Percentiles rank a stretch among this genome's conserved stretches.
phyloP scores from a whole-genome alignment of 1,140 invertebrate species.

The Drosophila murphyi region DNA sequence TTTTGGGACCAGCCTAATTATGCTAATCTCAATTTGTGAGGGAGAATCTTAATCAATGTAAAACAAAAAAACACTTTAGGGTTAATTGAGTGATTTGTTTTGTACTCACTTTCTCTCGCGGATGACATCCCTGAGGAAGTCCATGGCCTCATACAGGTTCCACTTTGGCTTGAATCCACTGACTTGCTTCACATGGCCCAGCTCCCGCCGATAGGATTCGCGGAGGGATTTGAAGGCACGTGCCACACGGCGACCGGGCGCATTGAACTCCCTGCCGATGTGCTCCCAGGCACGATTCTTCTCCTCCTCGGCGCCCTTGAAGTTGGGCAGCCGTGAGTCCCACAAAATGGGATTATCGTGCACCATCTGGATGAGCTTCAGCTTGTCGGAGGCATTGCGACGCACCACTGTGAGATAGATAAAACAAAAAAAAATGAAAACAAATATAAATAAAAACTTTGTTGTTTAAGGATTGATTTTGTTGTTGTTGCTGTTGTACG shows the following conservation, averaged over 20 bases:
- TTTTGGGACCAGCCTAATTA: conserved; percentile 30
- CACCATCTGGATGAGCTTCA: conserved; percentile 83
- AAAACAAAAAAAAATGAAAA: not conserved
- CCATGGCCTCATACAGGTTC: conserved; percentile 81
- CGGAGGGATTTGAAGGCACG: conserved; percentile 79
- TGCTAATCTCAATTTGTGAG: not conserved
- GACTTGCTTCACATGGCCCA: conserved; percentile 76
- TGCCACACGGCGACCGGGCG: conserved; percentile 77
- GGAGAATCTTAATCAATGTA: not conserved
- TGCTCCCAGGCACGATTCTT: conserved; percentile 82
- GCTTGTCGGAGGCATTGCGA: conserved; percentile 79
- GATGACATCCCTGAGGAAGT: conserved; percentile 78
- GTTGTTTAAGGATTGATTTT: not conserved
- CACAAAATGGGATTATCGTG: conserved; percentile 81
- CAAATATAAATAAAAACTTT: conserved; percentile 3
- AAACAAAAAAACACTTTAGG: not conserved
- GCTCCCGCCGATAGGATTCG: conserved; percentile 81
- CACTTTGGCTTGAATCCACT: conserved; percentile 80
- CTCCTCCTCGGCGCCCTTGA: conserved; percentile 83
- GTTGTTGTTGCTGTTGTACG: conserved; percentile 33
- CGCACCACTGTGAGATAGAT: conserved; percentile 62
- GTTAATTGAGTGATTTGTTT: not conserved
- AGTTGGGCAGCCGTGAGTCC: conserved; percentile 82
- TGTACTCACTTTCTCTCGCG: conserved; percentile 80
- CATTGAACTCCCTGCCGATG: conserved; percentile 80